A percentile compares a stretch with the other conserved stretches of the same genome.
Evolutionary conservation across 1,140 invertebrate species (phyloP).

Genomic region (Fragariocoptes setiger): DNA sequence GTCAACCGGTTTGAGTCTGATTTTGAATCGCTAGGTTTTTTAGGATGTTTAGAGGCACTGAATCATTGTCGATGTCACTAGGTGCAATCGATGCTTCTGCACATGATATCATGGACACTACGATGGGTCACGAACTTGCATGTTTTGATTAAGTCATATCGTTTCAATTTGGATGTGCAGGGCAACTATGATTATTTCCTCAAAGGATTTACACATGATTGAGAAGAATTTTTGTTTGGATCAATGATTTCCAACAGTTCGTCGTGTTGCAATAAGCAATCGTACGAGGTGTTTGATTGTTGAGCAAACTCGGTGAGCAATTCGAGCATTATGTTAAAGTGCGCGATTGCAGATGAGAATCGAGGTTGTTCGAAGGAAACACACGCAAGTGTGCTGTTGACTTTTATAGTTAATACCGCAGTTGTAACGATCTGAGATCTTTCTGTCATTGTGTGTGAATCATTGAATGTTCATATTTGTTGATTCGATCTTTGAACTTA

Average conservation of each 20-base stretch:
- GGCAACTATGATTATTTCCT: no score
- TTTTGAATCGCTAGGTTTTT: no score
- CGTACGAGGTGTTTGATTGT: constrained; percentile 11
- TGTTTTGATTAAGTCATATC: no score
- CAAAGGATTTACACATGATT: no score
- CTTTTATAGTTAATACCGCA: constrained; percentile 40
- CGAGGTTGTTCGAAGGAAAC: constrained; percentile 76
- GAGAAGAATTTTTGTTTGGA: no score
- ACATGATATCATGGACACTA: no score
- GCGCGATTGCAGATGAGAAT: constrained; percentile 45
- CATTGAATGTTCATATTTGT: constrained; percentile 53
- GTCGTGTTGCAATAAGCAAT: constrained; percentile 17
- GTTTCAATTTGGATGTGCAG: no score
- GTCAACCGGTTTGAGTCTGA: no score
- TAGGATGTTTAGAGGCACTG: no score
- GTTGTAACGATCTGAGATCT: constrained; percentile 26
- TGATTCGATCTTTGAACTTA: constrained; percentile 37
- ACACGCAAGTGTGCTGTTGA: constrained; percentile 60
- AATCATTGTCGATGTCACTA: no score
- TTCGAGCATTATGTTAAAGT: constrained; percentile 15
- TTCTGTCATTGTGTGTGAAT: constrained; percentile 51
- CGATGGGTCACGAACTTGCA: no score
- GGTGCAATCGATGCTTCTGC: no score
- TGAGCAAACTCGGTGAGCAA: constrained; percentile 12
- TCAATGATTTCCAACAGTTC: constrained; percentile 17